phyloP scores from a whole-genome alignment of 2,113 vertebrate species.

The Megaceryle maxima region DNA sequence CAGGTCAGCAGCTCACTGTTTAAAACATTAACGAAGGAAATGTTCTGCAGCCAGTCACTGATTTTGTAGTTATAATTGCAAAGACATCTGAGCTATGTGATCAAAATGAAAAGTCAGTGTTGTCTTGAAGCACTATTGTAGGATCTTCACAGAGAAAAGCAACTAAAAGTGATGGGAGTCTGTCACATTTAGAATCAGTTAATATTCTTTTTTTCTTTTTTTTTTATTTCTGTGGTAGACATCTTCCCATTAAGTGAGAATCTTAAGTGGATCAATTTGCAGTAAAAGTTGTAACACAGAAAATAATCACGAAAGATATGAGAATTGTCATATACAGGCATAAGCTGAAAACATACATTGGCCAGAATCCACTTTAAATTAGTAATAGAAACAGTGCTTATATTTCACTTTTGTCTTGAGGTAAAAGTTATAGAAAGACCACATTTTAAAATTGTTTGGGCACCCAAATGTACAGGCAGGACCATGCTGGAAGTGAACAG shows the following conservation, averaged over 20 bases:
- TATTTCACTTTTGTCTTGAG: neutral
- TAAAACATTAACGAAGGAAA: neutral
- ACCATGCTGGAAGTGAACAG: neutral
- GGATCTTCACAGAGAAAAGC: neutral
- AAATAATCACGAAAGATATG: neutral
- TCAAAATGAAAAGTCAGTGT: neutral
- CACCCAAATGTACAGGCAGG: neutral
- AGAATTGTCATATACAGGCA: neutral
- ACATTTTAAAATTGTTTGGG: neutral
- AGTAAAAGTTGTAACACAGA: neutral
- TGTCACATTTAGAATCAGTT: neutral
- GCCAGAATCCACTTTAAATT: neutral
- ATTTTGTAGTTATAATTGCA: neutral
- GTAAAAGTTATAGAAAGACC: neutral
- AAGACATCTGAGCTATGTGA: neutral
- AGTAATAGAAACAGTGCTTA: neutral
- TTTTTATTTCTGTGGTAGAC: neutral
- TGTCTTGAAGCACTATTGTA: neutral
- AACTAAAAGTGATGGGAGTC: neutral
- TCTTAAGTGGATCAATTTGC: neutral
- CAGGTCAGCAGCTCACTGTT: neutral
- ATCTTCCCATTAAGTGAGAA: neutral
- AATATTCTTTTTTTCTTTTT: neutral
- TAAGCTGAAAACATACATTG: neutral
- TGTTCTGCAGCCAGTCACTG: neutral